Base-by-base conservation (phyloP, 1,140 invertebrate species). In the Rhopalosiphum maidis region DNA sequence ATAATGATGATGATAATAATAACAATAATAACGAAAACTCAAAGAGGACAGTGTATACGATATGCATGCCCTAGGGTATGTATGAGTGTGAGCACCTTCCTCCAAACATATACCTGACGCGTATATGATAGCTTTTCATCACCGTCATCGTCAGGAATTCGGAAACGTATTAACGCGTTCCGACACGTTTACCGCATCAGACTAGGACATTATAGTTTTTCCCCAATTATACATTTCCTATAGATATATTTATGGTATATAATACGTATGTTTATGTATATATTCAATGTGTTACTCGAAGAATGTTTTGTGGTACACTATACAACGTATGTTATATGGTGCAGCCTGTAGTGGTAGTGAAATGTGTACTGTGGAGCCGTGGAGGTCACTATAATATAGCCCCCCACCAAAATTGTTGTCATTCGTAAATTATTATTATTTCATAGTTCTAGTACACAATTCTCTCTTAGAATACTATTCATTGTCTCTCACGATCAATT, bases 111-210 rank as follows among this genome's bases (percentile, higher is more conserved):
- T 30, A 41, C 22, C 83, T 43, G 22, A 85, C 83, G 9, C 3
- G 2, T 85, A 85, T 23, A 43, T 30, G 37, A 85, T 41, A 37
- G 11, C 60, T 77, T n/a, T 77, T 77, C 60, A 21, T 77, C 60
- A n/a, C 60, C 30, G 35, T 83, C 37, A 37, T 41, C 82, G 37
- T 83, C 82, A 83, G 82, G 82, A 35, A 83, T 83, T 83, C 22
- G 82, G 82, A 83, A 83, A 83, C n/a, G 60, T 77, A 77, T 77
- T n/a, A 41, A 83, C 82, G 82, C 82, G 82, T 83, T 37, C 82
- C 82, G 22, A 83, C 82, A 83, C 35, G 82, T 83, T 83, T 41
- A 83, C 35, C 30, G n/a, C 60, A 77, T 77, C 60, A 18, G 60
- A 77, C 30, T 77, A 4, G 15, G 30, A n/a, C 60, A 77, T 77